phyloP scores from a whole-genome alignment of 2,113 vertebrate genomes.

The Thalassarche chlororhynchos region DNA sequence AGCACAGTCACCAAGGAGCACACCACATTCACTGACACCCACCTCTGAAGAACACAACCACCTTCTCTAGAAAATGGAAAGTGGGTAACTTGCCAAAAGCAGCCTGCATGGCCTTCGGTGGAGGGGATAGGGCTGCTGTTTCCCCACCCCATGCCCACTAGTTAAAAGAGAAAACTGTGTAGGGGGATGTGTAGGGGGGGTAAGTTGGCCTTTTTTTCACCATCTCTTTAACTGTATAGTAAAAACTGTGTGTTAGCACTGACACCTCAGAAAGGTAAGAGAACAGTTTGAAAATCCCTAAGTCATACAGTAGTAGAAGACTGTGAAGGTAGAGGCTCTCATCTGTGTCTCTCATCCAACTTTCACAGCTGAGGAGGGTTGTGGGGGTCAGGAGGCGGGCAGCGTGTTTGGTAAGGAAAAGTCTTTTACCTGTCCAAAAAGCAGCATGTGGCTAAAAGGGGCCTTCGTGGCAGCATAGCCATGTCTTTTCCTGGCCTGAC shows the following conservation, averaged over 20 bases:
- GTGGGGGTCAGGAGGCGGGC: rapidly evolving
- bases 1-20: constrained; percentile 90
- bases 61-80: neutral
- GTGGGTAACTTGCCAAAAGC: constrained; percentile 61
- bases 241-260: neutral
- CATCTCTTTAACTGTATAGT: neutral
- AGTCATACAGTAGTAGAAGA: neutral
- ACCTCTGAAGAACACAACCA: constrained; percentile 55
- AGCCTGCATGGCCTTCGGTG: neutral
- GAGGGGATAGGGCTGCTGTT: neutral
- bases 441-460: neutral
- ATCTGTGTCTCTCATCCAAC: neutral
- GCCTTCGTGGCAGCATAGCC: neutral
- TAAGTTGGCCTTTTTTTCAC: neutral
- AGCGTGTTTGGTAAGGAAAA: neutral
- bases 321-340: neutral
- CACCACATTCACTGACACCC: constrained; percentile 91
- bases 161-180: neutral
- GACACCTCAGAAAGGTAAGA: neutral
- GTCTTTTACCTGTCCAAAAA: neutral
- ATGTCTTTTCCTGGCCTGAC: neutral
- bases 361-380: neutral
- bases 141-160: neutral
- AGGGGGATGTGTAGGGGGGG: neutral
- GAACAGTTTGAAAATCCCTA: neutral